Base-by-base conservation (phyloP, 64 coral and sea anemone species). In the Pocillopora damicornis region DNA sequence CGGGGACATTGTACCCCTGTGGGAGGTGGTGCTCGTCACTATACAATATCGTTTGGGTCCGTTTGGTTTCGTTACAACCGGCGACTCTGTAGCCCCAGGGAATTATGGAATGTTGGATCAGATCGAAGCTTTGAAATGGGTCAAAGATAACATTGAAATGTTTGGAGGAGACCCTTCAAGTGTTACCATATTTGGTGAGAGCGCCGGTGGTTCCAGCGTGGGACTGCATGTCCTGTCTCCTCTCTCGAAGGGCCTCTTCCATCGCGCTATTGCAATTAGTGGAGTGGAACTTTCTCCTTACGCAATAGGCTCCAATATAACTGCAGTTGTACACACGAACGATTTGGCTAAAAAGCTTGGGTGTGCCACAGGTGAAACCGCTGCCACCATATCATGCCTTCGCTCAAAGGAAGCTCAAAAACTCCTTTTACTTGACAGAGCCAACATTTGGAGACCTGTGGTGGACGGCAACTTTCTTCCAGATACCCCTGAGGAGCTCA, bases 91-190 rank as follows among this genome's bases (percentile, higher is more conserved):
- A 20, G 75, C 88, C 20, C 93, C 88, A 2, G 93, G 93, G 60
- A 94, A 94, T 76, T 94, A 94, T 65, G 93, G 88, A 12, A 94
- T 90, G 93, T 69, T 94, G 13, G 91, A 93, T 64, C 91, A 93
- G 60, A 76, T 93, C 63, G 86, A 82, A 23, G 91, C 91, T 77
- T 57, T 94, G 58, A 90, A 87, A 16, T 90, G 93, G 88, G 65
- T 90, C 10, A 76, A 82, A 13, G 64, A 87, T 23, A 94, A 89
- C 63, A 93, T 93, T 23, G n/a, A 76, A 65, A 42, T 10, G 7
- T 93, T 93, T 78, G 76, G 76, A 42, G 90, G 90, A 22, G 82
- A 92, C 16, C 56, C 75, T 37, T 92, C 90, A 22, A 92, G 79
- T 37, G 93, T 94, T 30, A 94, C 93, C 12, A 94, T 94, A 91